phyloP scores from a whole-genome alignment of 2,888 invertebrate genomes.

The Tyria jacobaeae region DNA sequence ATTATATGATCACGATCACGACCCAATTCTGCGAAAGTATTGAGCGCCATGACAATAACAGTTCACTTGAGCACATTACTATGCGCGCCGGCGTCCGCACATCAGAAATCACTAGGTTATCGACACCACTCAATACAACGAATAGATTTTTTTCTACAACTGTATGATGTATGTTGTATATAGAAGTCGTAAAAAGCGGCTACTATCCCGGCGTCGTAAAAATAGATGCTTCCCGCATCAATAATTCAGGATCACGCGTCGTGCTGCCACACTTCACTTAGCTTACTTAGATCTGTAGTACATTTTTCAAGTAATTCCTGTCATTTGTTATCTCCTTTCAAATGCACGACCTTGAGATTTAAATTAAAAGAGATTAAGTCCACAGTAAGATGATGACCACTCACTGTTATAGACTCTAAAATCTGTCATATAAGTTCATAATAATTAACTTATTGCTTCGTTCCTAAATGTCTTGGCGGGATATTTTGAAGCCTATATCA shows the following conservation, averaged over 20 bases:
- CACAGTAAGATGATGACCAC: background rate
- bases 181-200: slow-evolving; percentile 81
- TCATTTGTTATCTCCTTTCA: background rate
- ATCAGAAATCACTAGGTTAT: slow-evolving; percentile 73
- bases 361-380: background rate
- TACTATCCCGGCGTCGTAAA: slow-evolving; percentile 73
- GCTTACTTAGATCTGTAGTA: slow-evolving; percentile 44
- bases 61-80: slow-evolving; percentile 55
- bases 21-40: slow-evolving; percentile 57
- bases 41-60: slow-evolving; percentile 54
- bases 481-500: too few relatives aligned
- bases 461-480: too few relatives aligned
- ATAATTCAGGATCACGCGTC: slow-evolving; percentile 80
- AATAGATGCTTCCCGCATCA: slow-evolving; percentile 78
- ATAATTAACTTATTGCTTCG: too few relatives aligned
- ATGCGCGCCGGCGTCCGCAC: slow-evolving; percentile 67
- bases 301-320: background rate
- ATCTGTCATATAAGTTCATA: too few relatives aligned
- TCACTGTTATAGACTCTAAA: too few relatives aligned
- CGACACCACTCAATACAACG: slow-evolving; percentile 70
- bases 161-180: slow-evolving; percentile 78
- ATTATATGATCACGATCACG: slow-evolving; percentile 51
- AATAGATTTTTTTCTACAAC: slow-evolving; percentile 74
- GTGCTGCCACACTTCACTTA: slow-evolving; percentile 45
- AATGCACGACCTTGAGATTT: background rate